Evolutionary conservation across 1,140 invertebrate species (phyloP).

Genomic region (Nymphalis io): DNA sequence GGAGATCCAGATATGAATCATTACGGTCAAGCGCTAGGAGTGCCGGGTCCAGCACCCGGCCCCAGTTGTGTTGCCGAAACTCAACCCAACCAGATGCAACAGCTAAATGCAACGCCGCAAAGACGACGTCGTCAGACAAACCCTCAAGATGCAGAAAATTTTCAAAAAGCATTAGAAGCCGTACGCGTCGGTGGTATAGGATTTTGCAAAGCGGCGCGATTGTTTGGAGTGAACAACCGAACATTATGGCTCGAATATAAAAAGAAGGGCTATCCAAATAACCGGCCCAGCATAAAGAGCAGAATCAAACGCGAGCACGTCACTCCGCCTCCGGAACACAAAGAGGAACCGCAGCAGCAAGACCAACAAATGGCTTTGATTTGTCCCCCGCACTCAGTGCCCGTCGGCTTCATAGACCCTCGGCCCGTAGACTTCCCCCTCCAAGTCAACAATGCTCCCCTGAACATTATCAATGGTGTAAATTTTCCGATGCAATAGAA

Average conservation of each 20-base stretch:
- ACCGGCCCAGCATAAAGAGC: conserved; percentile 86
- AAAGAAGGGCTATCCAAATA: conserved; percentile 89
- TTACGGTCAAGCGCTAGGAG: conserved; percentile 54
- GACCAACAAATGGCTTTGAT: conserved; percentile 70
- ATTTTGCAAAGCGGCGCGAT: conserved; percentile 90
- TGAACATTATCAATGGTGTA: conserved; percentile 85
- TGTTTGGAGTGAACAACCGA: conserved; percentile 91
- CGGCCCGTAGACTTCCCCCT: conserved; percentile 82
- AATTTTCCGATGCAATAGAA: conserved; percentile 86
- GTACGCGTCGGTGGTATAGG: conserved; percentile 91
- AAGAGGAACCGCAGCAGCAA: conserved; percentile 68
- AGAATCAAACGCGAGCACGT: conserved; percentile 85
- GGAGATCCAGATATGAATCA: conserved; percentile 54
- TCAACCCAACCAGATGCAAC: conserved; percentile 30
- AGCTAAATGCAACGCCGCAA: conserved; percentile 33
- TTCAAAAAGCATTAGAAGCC: conserved; percentile 88
- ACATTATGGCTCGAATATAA: conserved; percentile 92
- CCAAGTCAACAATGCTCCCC: conserved; percentile 80
- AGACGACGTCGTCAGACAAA: conserved; percentile 72
- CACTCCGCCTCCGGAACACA: conserved; percentile 76
- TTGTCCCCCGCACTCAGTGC: conserved; percentile 74
- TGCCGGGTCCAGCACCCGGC: conserved; percentile 55
- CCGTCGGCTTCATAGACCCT: conserved; percentile 83
- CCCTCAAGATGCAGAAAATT: conserved; percentile 89
- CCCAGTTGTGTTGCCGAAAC: conserved; percentile 50